Evolutionary conservation across 2,888 invertebrate species (phyloP), one percentile per base, ranked within the genome.

Genomic region (Melanargia galathea): DNA sequence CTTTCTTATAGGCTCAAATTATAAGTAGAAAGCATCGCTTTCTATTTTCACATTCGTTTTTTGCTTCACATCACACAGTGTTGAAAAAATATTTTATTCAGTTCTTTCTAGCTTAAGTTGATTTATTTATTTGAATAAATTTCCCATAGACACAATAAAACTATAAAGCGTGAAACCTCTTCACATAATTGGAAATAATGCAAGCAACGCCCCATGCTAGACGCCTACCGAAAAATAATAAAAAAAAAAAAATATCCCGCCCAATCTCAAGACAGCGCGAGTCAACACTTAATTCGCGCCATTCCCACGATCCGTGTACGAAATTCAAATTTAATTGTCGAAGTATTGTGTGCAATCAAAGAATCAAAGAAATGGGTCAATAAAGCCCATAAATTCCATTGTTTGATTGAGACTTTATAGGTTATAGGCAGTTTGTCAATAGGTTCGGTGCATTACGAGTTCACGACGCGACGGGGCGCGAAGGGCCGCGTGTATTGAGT

Each of bases 351-450:
- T 75, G 73, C 79, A 83, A 81, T 86, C 80, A 84, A 87, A 89
- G 88, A 83, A 81, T 86, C 80, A 84, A 87, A 89, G 88, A 89
- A 90, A 90, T 85, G 79, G 89, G 90, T 90, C 90, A 90, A 90
- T 90, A 88, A 82, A 86, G 81, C 78, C 79, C 80, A 75, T 82
- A 79, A 80, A 80, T 79, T 75, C 72, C 72, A 80, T 90, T 90
- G 89, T 90, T 87, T 84, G 87, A 85, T 87, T 81, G 85, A 80
- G 85, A 85, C 80, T 84, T 89, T 18, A 90, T 90, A 90, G 35
- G 33, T 52, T 52, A 52, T 52, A 52, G 87, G 89, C 89, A 88
- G 82, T 87, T 83, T 88, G 85, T 90, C 90, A 88, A 90, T 90
- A 90, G 82, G 77, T 70, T 22, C 69, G 72, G 74, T 65, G 78